Evolutionary conservation across 2,113 vertebrate species (phyloP).

Genomic region (Channa maculata): DNA sequence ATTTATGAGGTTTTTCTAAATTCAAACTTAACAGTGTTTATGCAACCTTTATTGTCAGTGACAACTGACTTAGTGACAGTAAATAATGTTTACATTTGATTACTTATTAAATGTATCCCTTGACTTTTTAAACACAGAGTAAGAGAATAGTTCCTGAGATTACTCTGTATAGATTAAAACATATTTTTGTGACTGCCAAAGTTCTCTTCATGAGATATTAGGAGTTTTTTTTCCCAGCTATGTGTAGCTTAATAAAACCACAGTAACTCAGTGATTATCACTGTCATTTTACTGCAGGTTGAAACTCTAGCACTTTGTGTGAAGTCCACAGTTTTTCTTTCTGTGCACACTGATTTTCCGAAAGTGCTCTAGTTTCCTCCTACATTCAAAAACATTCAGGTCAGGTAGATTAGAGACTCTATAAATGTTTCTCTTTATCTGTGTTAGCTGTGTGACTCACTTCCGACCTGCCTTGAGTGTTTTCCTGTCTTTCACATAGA

Average conservation of each 20-base stretch:
- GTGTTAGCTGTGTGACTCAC: constrained; percentile 43
- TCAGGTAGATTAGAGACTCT: constrained; percentile 66
- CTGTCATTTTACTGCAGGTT: constrained; percentile 34
- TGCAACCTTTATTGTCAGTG: background rate
- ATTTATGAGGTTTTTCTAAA: background rate
- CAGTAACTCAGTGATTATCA: constrained; percentile 18
- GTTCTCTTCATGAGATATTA: background rate
- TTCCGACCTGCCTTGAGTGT: constrained; percentile 32
- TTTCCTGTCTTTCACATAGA: constrained; percentile 22
- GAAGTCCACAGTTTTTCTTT: constrained; percentile 31
- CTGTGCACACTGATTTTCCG: constrained; percentile 56
- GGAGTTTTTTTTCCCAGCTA: background rate
- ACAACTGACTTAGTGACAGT: background rate
- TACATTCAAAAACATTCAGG: constrained; percentile 66
- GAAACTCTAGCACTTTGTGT: background rate
- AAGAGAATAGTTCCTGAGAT: constrained; percentile 12
- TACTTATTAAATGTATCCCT: constrained; percentile 3
- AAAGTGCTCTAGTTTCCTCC: constrained; percentile 59
- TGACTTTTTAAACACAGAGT: constrained; percentile 23
- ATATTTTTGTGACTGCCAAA: constrained; percentile 3
- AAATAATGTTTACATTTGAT: constrained; percentile 13
- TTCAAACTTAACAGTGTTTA: too few relatives aligned
- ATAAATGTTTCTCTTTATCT: constrained; percentile 61
- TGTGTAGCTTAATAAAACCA: constrained; percentile 9
- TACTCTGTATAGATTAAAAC: constrained; percentile 7